These are phyloP conservation scores for Myotis daubentonii DNA, from an alignment of 2,797 vertebrate species.

Conservation along the genomic window DNA sequence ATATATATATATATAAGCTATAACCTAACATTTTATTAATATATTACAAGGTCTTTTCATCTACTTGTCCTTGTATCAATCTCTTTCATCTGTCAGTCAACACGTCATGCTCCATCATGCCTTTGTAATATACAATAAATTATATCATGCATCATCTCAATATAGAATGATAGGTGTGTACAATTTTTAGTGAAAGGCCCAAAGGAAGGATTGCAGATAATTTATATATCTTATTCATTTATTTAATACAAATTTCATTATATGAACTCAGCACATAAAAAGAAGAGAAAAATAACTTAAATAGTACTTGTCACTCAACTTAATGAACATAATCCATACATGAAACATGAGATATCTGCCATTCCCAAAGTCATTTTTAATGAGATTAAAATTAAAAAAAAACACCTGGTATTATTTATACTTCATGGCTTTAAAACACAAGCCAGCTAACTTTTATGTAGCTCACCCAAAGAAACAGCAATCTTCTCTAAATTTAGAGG, in stretches of 20 bases:
- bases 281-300: neutral
- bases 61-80: neutral
- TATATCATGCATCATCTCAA: neutral
- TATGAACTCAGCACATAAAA: slow-evolving; percentile 9
- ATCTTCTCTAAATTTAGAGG: neutral
- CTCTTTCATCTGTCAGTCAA: neutral
- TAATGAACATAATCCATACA: neutral
- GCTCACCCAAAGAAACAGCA: neutral
- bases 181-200: neutral
- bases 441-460: neutral
- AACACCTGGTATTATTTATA: neutral
- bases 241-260: slow-evolving; percentile 35
- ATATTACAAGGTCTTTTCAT: neutral
- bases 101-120: neutral
- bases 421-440: neutral
- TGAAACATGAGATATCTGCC: neutral
- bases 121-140: slow-evolving; percentile 20
- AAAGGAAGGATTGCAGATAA: neutral
- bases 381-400: neutral
- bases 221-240: neutral
- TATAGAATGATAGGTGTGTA: neutral
- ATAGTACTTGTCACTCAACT: neutral
- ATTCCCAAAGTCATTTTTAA: slow-evolving; percentile 25
- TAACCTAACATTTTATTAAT: neutral
- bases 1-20: neutral